Base-by-base conservation (phyloP, 2,113 vertebrate species). In the Brachyistius frenatus region DNA sequence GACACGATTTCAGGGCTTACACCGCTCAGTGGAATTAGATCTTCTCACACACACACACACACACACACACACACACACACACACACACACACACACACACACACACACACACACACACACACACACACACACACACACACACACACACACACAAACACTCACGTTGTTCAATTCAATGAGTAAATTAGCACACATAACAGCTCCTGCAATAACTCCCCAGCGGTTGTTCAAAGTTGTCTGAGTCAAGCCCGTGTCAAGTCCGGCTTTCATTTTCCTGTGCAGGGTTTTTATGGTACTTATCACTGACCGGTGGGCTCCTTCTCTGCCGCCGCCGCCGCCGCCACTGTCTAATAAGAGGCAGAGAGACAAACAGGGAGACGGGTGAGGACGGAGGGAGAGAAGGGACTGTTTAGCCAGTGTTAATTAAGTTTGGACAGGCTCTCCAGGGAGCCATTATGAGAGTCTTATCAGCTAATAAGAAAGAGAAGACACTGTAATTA, bases 381-480 rank as follows among this genome's bases (percentile, higher is more conserved):
- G 23, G 23, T 23, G 23, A 33, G 60, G 49, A 68, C 9, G 8
- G 78, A 76, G 8, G 36, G 64, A 73, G 63, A 54, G 57, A 57
- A 44, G 41, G 50, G 67, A 58, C 63, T 81, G 72, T 86, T 89
- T 84, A 87, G 87, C 63, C 56, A 56, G 66, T 30, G 39, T 78
- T 89, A 86, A 88, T 85, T 85, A 82, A 76, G 78, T 87, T 89
- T 87, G 60, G 83, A 80, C 78, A 82, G 80, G 1, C 46, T 86
- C 70, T 88, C 85, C 58, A 3, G 70, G 81, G 87, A 85, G 49
- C 73, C 76, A 81, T 88, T 81, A 78, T 83, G 79, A 55, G 80
- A 86, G 81, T 80, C 66, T 80, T 80, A 89, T 88, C 83, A 78
- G 79, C 67, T 88, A 84, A 88, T 84, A 89, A 76, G 66, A 75